Conservation (phyloP, 2,113 vertebrate species). For the Heterocephalus glaber region DNA sequence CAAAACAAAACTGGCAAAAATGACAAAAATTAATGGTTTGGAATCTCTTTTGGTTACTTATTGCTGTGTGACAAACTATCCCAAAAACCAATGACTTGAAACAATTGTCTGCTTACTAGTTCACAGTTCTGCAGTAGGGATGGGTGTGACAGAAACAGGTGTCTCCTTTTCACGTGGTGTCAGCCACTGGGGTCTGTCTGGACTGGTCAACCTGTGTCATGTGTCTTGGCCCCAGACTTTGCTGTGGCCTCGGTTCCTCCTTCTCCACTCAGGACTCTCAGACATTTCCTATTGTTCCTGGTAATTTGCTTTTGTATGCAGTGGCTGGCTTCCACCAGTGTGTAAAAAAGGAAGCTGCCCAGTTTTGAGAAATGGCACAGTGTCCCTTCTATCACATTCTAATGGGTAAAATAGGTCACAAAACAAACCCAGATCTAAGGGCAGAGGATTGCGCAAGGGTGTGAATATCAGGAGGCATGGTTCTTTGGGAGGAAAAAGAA, state of each 20-base stretch:
- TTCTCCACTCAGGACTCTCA: background rate
- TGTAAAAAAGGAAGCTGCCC: background rate
- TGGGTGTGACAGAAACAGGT: background rate
- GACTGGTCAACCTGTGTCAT: accelerated
- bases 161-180: background rate
- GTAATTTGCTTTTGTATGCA: background rate
- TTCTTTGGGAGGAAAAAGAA: background rate
- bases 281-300: background rate
- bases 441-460: background rate
- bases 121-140: background rate
- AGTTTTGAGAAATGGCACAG: background rate
- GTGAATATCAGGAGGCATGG: background rate
- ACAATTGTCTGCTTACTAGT: background rate
- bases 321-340: background rate
- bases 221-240: background rate
- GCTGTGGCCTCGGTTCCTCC: background rate
- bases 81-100: background rate
- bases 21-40: background rate
- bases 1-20: background rate
- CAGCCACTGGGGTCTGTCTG: accelerated
- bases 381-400: background rate
- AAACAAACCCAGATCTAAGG: background rate
- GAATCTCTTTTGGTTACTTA: background rate
- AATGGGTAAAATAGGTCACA: background rate
- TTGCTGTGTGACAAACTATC: background rate